Evolutionary conservation across 2,797 vertebrate genomes (phyloP).

Genomic region (Acipenser transmontanus): DNA sequence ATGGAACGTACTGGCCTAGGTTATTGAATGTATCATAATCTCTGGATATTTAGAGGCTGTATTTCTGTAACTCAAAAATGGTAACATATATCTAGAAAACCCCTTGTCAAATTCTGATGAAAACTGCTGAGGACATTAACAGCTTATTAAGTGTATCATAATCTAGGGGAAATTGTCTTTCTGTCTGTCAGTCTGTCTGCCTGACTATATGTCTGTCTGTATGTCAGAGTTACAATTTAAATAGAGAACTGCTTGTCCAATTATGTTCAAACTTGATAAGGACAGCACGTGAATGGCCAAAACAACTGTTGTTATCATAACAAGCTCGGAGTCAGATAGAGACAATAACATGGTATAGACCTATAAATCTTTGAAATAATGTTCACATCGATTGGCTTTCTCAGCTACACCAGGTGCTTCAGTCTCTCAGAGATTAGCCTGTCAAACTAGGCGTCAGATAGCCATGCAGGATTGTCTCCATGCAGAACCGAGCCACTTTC

Average conservation of each 20-base stretch:
- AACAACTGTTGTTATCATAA: slow-evolving; percentile 65
- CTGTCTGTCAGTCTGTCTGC: slow-evolving; percentile 36
- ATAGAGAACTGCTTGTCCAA: too few species aligned
- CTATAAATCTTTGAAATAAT: too few species aligned
- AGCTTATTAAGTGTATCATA: slow-evolving; percentile 11
- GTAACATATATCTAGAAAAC: too few species aligned
- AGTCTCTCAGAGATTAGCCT: slow-evolving; percentile 55
- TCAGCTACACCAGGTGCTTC: slow-evolving; percentile 57
- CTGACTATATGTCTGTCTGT: slow-evolving; percentile 25
- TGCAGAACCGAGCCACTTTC: slow-evolving; percentile 59
- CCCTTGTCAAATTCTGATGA: too few species aligned
- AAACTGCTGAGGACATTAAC: slow-evolving; percentile 1
- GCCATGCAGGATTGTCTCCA: slow-evolving; percentile 69
- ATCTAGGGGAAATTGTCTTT: background rate
- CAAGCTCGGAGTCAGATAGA: slow-evolving; percentile 66
- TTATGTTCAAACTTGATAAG: too few species aligned
- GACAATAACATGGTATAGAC: slow-evolving; percentile 24
- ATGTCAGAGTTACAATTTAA: too few species aligned
- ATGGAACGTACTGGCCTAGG: too few species aligned
- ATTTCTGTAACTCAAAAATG: too few species aligned
- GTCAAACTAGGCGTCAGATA: slow-evolving; percentile 57
- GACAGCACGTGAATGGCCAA: slow-evolving; percentile 54
- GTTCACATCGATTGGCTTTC: slow-evolving; percentile 37
- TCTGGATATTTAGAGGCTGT: too few species aligned
- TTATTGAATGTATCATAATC: too few species aligned